Conservation (phyloP, 2,797 vertebrate genomes). For the Sarcophilus harrisii region DNA sequence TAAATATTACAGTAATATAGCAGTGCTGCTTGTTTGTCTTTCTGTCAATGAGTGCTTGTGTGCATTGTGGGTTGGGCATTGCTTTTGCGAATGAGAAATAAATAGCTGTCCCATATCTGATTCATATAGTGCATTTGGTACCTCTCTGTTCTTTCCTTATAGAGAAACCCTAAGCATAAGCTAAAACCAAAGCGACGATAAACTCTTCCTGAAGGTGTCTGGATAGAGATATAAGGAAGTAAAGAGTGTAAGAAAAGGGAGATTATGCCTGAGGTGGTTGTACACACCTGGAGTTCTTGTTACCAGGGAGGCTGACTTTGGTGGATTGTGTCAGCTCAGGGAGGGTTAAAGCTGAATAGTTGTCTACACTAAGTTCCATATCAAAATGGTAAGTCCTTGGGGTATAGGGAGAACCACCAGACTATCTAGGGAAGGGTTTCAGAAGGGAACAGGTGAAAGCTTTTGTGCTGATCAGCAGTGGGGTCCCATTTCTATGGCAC, state of each 20-base stretch:
- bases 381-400: neutral
- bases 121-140: neutral
- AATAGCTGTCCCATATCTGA: neutral
- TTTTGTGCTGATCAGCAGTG: neutral
- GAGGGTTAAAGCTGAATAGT: neutral
- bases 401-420: neutral
- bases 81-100: neutral
- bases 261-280: neutral
- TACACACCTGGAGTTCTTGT: neutral
- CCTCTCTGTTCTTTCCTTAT: neutral
- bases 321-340: neutral
- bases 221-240: neutral
- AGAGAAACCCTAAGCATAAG: neutral
- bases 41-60: neutral
- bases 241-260: neutral
- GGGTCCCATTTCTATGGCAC: neutral
- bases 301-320: neutral
- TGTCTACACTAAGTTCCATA: neutral
- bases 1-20: no score
- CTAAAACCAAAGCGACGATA: neutral
- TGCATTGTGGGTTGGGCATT: neutral
- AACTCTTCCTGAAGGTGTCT: neutral
- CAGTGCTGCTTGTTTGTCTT: neutral
- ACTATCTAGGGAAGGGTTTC: neutral
- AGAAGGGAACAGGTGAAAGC: neutral